Evolutionary conservation across 1,140 invertebrate genomes (phyloP).

Genomic region (Babylonia areolata): DNA sequence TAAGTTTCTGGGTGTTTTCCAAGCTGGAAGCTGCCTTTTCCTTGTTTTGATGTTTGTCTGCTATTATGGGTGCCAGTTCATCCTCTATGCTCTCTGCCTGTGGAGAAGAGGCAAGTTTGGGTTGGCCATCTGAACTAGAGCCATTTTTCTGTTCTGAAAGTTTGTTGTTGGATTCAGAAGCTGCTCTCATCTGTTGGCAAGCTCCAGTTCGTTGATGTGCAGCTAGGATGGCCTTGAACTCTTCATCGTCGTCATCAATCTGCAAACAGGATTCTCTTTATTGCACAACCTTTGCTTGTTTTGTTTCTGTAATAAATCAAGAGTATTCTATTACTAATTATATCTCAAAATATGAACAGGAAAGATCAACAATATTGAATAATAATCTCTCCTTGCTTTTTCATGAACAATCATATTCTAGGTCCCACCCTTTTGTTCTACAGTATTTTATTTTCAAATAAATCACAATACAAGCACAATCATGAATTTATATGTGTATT

Average conservation of each 20-base stretch:
- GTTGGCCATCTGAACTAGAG: background rate
- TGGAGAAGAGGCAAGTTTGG: background rate
- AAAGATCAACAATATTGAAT: too few species aligned
- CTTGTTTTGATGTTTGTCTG: background rate
- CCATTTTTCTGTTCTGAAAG: background rate
- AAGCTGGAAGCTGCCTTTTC: background rate
- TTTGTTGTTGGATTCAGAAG: background rate
- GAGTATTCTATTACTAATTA: too few species aligned
- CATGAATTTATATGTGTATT: too few species aligned
- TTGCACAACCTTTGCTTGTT: too few species aligned
- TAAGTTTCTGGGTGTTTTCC: background rate
- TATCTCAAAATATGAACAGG: too few species aligned
- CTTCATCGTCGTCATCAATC: slow-evolving; percentile 41
- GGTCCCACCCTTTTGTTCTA: too few species aligned
- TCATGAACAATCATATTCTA: too few species aligned
- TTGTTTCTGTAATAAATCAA: too few species aligned
- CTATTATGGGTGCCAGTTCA: background rate
- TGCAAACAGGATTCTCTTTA: background rate
- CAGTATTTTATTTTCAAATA: too few species aligned
- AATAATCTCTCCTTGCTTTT: too few species aligned
- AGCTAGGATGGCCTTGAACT: slow-evolving; percentile 40
- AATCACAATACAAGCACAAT: too few species aligned
- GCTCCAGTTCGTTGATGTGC: slow-evolving; percentile 44
- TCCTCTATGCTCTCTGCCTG: background rate
- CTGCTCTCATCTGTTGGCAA: background rate